These are phyloP conservation scores for Eurytoma adleriae DNA, from an alignment of 2,888 invertebrate genomes.

Conservation along the genomic window DNA sequence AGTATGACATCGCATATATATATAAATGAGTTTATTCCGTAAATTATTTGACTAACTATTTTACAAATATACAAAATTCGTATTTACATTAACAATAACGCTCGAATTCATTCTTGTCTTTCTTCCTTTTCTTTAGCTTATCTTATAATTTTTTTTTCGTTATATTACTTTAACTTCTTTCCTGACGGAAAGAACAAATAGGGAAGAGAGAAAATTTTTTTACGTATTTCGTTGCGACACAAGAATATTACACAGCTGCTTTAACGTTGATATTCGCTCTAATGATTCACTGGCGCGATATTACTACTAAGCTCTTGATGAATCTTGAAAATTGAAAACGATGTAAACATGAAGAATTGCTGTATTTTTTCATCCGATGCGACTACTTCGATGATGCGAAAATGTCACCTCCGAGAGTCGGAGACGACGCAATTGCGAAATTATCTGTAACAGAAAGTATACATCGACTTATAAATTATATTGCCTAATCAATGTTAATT, in stretches of 20 bases:
- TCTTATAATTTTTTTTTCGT: slow-evolving; percentile 11
- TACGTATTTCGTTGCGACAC: slow-evolving; percentile 59
- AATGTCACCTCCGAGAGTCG: slow-evolving; percentile 44
- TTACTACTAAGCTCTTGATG: slow-evolving; percentile 58
- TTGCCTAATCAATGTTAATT: no score
- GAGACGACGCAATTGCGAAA: slow-evolving; percentile 33
- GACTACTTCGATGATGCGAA: slow-evolving; percentile 57
- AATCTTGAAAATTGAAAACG: slow-evolving; percentile 55
- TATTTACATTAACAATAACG: slow-evolving; percentile 56
- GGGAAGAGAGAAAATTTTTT: slow-evolving; percentile 56
- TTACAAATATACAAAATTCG: slow-evolving; percentile 60
- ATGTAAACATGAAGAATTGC: slow-evolving; percentile 43
- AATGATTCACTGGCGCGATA: slow-evolving; percentile 54
- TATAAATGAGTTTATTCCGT: slow-evolving; percentile 55
- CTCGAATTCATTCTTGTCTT: slow-evolving; percentile 39
- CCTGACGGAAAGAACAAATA: slow-evolving; percentile 50
- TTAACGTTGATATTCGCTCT: slow-evolving; percentile 54
- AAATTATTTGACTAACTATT: slow-evolving; percentile 54
- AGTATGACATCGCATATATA: slow-evolving; percentile 44
- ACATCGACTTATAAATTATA: no score
- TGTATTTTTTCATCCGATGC: slow-evolving; percentile 38
- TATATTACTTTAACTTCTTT: slow-evolving; percentile 39
- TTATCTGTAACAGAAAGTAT: slow-evolving; percentile 51
- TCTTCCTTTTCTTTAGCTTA: slow-evolving; percentile 28
- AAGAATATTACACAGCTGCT: slow-evolving; percentile 57